Conservation (phyloP, 2,888 invertebrate species). For the Parnassius apollo region DNA sequence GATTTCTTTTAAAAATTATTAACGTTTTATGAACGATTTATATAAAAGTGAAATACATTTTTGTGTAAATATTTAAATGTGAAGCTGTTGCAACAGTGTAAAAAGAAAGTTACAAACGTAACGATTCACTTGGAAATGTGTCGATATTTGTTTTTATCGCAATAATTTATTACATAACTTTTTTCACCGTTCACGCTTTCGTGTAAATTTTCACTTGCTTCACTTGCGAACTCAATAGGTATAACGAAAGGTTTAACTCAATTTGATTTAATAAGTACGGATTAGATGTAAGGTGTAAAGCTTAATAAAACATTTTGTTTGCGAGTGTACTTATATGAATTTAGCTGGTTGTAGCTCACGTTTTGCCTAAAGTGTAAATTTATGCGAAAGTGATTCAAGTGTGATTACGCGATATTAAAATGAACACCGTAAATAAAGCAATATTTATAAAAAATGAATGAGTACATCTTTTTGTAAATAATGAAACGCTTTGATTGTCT, state of each 20-base stretch:
- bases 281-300: constrained; percentile 1
- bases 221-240: neutral
- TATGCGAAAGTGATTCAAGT: constrained; percentile 10
- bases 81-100: too few species aligned
- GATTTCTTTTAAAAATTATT: too few species aligned
- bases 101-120: neutral
- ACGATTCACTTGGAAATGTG: neutral
- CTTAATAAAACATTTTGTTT: constrained; percentile 1
- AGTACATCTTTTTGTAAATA: constrained; percentile 10
- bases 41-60: constrained; percentile 2
- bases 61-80: neutral
- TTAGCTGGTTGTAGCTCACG: neutral
- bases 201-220: constrained; percentile 8
- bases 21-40: neutral
- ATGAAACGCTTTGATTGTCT: constrained; percentile 10
- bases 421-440: constrained; percentile 11
- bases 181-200: constrained; percentile 10
- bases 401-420: neutral
- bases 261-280: constrained; percentile 5
- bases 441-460: constrained; percentile 2
- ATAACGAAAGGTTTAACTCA: neutral
- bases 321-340: neutral
- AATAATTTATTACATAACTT: neutral
- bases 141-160: constrained; percentile 1
- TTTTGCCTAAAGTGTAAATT: constrained; percentile 5